A percentile compares a stretch with the other conserved stretches of the same genome.
Conservation (phyloP, 37 sponge, comb jelly and placozoan species). For the Aphrocallistes beatrix region DNA sequence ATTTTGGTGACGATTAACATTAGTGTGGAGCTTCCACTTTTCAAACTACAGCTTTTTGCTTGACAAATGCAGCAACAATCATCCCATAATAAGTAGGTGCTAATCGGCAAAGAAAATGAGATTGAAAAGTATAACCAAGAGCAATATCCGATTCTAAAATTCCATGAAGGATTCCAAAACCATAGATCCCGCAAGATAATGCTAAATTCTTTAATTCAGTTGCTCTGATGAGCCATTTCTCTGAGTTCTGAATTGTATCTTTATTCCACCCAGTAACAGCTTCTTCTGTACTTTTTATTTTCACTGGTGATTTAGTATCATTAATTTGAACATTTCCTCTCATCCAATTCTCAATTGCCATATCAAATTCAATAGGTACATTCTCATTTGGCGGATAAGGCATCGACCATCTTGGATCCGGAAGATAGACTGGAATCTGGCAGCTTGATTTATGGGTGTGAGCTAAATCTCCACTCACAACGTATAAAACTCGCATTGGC, state of each 20-base stretch:
- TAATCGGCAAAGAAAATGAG: neutral
- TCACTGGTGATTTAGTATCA: neutral
- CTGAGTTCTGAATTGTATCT: neutral
- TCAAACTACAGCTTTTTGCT: neutral
- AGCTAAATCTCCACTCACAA: slow-evolving; percentile 39
- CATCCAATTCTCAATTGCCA: slow-evolving; percentile 34
- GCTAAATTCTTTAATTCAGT: slow-evolving; percentile 23
- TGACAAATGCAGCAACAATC: slow-evolving; percentile 22
- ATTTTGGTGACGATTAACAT: too few relatives aligned
- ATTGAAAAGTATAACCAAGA: neutral
- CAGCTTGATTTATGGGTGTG: slow-evolving; percentile 35
- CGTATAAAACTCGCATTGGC: slow-evolving; percentile 24
- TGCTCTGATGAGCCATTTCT: slow-evolving; percentile 32
- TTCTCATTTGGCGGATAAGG: slow-evolving; percentile 17
- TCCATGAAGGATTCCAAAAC: slow-evolving; percentile 23
- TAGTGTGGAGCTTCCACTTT: too few relatives aligned
- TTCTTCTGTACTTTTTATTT: slow-evolving; percentile 14
- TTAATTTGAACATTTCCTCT: slow-evolving; percentile 19
- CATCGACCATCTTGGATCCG: slow-evolving; percentile 39
- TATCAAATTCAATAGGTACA: slow-evolving; percentile 23
- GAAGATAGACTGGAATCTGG: slow-evolving; percentile 23
- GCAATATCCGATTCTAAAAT: slow-evolving; percentile 13
- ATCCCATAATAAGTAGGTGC: slow-evolving; percentile 31
- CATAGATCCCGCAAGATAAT: slow-evolving; percentile 39
- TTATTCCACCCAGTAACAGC: neutral